Evolutionary conservation across 1,140 invertebrate species (phyloP).

Genomic region (Pseudomyrmex concolor): DNA sequence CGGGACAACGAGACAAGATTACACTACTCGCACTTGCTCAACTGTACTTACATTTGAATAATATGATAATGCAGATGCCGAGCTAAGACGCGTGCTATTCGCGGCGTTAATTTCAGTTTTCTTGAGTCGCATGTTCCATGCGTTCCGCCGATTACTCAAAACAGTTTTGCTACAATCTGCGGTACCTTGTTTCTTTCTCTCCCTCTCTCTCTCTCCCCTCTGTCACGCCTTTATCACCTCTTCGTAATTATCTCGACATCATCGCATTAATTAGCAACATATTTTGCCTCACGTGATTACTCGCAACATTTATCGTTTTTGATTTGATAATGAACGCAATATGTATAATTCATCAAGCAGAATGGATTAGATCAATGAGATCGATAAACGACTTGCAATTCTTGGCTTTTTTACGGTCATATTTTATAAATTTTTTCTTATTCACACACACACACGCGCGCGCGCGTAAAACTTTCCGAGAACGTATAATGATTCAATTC

Average conservation of each 20-base stretch:
- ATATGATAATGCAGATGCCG: slow-evolving; percentile 36
- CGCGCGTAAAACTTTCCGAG: not conserved
- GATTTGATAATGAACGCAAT: not conserved
- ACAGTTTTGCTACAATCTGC: slow-evolving; percentile 15
- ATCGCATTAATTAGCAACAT: slow-evolving; percentile 7
- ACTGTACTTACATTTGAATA: slow-evolving; percentile 36
- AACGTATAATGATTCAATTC: not conserved
- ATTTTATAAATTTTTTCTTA: slow-evolving; percentile 1
- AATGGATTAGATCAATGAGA: slow-evolving; percentile 6
- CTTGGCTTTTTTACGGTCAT: not conserved
- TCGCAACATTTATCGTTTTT: not conserved
- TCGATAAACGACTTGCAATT: not conserved
- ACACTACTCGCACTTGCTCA: not conserved
- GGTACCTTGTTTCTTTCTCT: not conserved
- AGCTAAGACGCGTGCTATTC: slow-evolving; percentile 5
- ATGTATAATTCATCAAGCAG: slow-evolving; percentile 17
- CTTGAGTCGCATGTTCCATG: slow-evolving; percentile 17
- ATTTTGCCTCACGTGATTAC: slow-evolving; percentile 1
- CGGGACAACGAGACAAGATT: not conserved
- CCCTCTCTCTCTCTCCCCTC: too few species aligned
- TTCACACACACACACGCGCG: too few species aligned
- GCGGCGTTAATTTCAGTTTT: slow-evolving; percentile 34
- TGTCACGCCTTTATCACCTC: not conserved
- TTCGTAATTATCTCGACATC: not conserved
- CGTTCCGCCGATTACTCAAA: slow-evolving; percentile 7